Evolutionary conservation across 2,888 invertebrate species (phyloP).

Genomic region (Drosophila trichaetosa): DNA sequence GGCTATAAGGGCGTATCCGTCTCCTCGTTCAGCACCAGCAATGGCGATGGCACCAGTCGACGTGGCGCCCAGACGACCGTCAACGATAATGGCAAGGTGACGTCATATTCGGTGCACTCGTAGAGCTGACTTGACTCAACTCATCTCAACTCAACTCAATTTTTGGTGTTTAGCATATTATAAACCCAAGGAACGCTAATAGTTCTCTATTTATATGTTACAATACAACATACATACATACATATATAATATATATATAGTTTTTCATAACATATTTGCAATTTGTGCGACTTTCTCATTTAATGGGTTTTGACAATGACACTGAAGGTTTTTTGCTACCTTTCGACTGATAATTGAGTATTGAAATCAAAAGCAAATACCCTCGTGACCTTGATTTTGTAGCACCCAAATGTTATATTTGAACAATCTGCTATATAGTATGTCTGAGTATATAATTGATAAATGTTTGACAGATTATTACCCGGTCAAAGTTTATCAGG

Average conservation of each 20-base stretch:
- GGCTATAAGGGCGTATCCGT: conserved; percentile 87
- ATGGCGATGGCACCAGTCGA: conserved; percentile 87
- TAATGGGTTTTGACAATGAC: conserved; percentile 33
- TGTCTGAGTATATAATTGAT: conserved; percentile 8
- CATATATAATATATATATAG: conserved; percentile 22
- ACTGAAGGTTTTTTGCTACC: conserved; percentile 53
- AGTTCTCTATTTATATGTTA: conserved; percentile 44
- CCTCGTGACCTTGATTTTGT: conserved; percentile 62
- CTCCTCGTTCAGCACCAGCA: conserved; percentile 87
- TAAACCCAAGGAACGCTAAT: conserved; percentile 21
- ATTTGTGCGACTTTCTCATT: conserved; percentile 42
- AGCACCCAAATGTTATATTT: conserved; percentile 1
- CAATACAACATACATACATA: conserved; percentile 18
- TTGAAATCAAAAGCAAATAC: conserved; percentile 11
- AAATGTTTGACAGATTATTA: conserved; percentile 22
- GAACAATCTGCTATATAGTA: not conserved
- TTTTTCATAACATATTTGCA: conserved; percentile 25
- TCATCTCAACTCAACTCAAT: conserved; percentile 11
- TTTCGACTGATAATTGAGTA: conserved; percentile 33
- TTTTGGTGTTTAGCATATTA: conserved; percentile 45
- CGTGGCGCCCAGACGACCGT: conserved; percentile 88
- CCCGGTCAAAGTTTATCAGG: conserved; percentile 59
- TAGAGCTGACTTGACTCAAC: conserved; percentile 51
- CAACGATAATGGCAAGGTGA: conserved; percentile 91
- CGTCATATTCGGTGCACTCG: conserved; percentile 86